These are phyloP conservation scores for Phenganax stokvisi DNA, from an alignment of 92 coral and sea anemone species.

Conservation along the genomic window DNA sequence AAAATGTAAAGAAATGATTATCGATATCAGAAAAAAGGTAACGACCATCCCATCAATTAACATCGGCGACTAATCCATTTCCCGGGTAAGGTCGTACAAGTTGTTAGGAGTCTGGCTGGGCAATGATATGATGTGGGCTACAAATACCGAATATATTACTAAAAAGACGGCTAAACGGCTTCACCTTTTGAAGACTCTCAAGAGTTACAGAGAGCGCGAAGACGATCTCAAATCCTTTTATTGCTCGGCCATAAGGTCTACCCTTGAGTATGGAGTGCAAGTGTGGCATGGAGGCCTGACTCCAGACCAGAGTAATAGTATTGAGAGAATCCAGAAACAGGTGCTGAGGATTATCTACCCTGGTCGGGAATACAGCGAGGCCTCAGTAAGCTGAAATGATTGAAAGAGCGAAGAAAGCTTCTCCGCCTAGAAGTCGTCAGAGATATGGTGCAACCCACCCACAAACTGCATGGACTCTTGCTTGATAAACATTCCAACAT, in stretches of 20 bases:
- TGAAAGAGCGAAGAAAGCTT: too few relatives aligned
- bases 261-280: conserved; percentile 19
- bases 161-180: conserved; percentile 15
- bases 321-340: conserved; percentile 20
- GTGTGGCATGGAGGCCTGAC: conserved; percentile 28
- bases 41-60: background rate
- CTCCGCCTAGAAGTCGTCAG: too few relatives aligned
- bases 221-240: background rate
- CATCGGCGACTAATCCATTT: background rate
- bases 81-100: conserved; percentile 6
- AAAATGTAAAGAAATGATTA: conserved; percentile 6
- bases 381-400: too few relatives aligned
- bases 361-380: background rate
- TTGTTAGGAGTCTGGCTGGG: conserved; percentile 11
- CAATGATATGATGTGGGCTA: conserved; percentile 18
- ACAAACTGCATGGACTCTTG: too few relatives aligned
- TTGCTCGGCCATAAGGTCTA: background rate
- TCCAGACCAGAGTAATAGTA: conserved; percentile 7
- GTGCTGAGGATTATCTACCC: conserved; percentile 19
- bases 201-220: background rate
- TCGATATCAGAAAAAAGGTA: background rate
- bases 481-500: too few relatives aligned
- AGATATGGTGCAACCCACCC: too few relatives aligned
- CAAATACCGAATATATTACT: conserved; percentile 10
- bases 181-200: conserved; percentile 7